Evolutionary conservation across 2,888 invertebrate species (phyloP).

Genomic region (Sipha maydis): DNA sequence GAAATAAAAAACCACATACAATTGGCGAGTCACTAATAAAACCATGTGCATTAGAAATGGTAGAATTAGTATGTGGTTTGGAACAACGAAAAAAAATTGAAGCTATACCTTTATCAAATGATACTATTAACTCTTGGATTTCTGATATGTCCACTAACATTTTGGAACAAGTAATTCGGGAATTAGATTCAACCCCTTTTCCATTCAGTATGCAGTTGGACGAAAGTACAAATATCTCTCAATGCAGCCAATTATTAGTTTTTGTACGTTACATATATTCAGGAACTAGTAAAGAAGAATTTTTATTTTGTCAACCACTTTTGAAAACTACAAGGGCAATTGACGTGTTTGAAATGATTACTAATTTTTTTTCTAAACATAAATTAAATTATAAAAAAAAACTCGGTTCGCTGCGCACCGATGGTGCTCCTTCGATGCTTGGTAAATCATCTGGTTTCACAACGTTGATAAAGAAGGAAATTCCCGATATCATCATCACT

Average conservation of each 20-base stretch:
- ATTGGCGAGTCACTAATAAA: constrained; percentile 20
- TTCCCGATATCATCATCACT: not conserved
- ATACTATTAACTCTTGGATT: constrained; percentile 21
- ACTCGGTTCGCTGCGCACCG: constrained; percentile 25
- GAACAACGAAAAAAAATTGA: too few species aligned
- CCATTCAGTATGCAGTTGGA: constrained; percentile 28
- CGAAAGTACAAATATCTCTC: too few species aligned
- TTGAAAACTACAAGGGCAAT: constrained; percentile 18
- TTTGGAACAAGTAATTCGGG: constrained; percentile 36
- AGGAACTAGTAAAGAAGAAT: constrained; percentile 33
- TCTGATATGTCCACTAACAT: constrained; percentile 17
- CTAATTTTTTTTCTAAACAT: constrained; percentile 1
- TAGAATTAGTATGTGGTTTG: too few species aligned
- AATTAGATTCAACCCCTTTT: not conserved
- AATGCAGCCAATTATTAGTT: constrained; percentile 27
- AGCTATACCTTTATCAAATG: too few species aligned
- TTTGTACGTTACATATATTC: constrained; percentile 13
- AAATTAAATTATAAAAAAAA: constrained; percentile 65
- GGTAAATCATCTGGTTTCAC: constrained; percentile 33
- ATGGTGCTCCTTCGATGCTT: constrained; percentile 30
- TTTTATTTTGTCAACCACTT: too few species aligned
- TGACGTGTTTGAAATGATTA: constrained; percentile 19
- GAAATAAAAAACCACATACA: too few species aligned
- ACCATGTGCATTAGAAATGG: too few species aligned
- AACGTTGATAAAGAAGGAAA: too few species aligned